A percentile compares a stretch with the other conserved stretches of the same genome.
These are phyloP conservation scores for Schizothorax lantsangensis DNA, from an alignment of 2,797 vertebrate genomes.

Conservation along the genomic window DNA sequence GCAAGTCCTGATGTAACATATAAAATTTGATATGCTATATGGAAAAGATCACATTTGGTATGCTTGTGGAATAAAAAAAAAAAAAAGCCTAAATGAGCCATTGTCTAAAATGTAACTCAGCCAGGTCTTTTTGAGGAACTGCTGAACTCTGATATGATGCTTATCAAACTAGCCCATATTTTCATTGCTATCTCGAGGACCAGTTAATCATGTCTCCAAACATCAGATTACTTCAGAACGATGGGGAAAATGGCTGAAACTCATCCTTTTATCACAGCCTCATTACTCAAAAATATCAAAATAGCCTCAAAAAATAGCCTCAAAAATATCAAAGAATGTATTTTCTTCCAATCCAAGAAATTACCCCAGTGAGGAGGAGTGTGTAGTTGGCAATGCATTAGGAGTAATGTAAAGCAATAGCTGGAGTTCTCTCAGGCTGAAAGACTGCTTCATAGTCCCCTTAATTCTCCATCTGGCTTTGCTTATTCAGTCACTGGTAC, in stretches of 20 bases:
- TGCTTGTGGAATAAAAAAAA: neutral
- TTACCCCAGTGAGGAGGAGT: neutral
- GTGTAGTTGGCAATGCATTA: conserved; percentile 9
- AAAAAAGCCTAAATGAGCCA: neutral
- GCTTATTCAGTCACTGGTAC: conserved; percentile 51
- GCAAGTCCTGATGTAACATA: neutral
- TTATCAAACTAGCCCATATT: conserved; percentile 32
- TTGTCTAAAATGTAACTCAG: conserved; percentile 27
- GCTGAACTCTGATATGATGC: conserved; percentile 34
- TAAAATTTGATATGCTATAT: neutral
- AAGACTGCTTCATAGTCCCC: conserved; percentile 13
- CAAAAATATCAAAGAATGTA: neutral
- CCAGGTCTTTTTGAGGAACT: neutral
- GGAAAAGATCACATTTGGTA: conserved; percentile 6
- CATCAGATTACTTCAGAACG: conserved; percentile 10
- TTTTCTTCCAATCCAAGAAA: neutral
- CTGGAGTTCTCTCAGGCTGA: conserved; percentile 20
- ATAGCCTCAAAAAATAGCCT: no score
- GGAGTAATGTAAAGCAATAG: conserved; percentile 35
- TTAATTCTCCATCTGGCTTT: conserved; percentile 56
- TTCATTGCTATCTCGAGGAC: conserved; percentile 13
- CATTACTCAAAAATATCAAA: neutral
- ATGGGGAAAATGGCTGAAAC: neutral
- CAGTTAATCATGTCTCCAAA: conserved; percentile 16
- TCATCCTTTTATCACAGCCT: conserved; percentile 30